phyloP scores from a whole-genome alignment of 2,888 invertebrate genomes.

The Blastobasis lacticolella region DNA sequence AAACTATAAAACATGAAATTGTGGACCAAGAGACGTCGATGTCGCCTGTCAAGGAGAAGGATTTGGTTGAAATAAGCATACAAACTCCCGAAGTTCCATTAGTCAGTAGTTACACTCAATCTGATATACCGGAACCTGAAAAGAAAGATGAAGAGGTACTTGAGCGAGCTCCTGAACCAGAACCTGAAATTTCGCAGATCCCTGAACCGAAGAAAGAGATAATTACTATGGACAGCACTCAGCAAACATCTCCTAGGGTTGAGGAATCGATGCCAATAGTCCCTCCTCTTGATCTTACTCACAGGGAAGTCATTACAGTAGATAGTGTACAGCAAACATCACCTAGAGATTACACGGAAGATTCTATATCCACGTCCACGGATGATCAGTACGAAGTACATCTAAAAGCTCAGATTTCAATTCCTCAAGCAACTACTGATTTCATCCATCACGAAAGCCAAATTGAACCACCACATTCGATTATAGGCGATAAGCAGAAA shows the following conservation, averaged over 20 bases:
- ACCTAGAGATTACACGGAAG: conserved; percentile 71
- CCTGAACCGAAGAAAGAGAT: conserved; percentile 18
- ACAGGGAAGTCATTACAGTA: conserved; percentile 28
- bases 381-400: conserved; percentile 77
- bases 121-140: conserved; percentile 41
- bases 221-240: conserved; percentile 34
- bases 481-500: conserved; percentile 49
- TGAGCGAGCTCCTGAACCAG: conserved; percentile 8
- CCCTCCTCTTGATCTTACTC: conserved; percentile 25
- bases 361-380: conserved; percentile 63
- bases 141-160: too few species aligned
- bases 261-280: conserved; percentile 8
- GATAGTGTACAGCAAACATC: conserved; percentile 68
- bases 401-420: conserved; percentile 72
- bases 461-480: conserved; percentile 35
- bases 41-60: conserved; percentile 42
- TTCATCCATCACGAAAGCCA: conserved; percentile 58
- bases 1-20: conserved; percentile 44
- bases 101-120: conserved; percentile 57
- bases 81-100: conserved; percentile 54
- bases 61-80: conserved; percentile 44
- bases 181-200: conserved; percentile 11
- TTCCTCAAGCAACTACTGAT: conserved; percentile 58
- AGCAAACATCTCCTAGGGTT: conserved; percentile 30
- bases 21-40: conserved; percentile 55